Evolutionary conservation across 1,140 invertebrate genomes (phyloP), one percentile per base, ranked within the genome.

Genomic region (Cyclargus thomasi): DNA sequence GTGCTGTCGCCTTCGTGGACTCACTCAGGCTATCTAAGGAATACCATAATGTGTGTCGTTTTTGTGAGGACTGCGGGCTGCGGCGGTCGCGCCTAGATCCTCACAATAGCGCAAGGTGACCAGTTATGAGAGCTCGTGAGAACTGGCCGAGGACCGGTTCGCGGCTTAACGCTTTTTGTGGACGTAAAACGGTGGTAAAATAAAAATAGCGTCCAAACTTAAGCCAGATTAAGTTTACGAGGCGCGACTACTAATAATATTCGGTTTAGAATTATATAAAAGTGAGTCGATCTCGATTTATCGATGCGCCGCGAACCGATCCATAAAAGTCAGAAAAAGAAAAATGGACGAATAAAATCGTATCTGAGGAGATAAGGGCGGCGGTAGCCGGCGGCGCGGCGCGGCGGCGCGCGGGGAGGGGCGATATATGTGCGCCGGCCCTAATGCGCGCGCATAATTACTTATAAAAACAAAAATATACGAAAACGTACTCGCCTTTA

Each of bases 101-200:
- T 83, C 82, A 88, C 86, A 86, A 88, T 86, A 85, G 82, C 84
- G 85, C 85, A 83, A 88, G 86, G 81, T 82, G 82, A 80, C 79
- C 82, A 86, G 86, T 88, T 88, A 86, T 85, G 81, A 86, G 81
- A 76, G 78, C 70, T 73, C 79, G 74, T 79, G 78, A 79, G 75
- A 80, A 79, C 79, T 62, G 70, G 74, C 69, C 70, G 67, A 4
- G 68, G 63, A 88, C 85, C 79, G 82, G 85, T 88, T 86, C 76
- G 74, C 75, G 73, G 71, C 77, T 78, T 76, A 80, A 79, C 70
- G 72, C 69, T 81, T 83, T 82, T 85, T 81, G 74, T 80, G 75
- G 71, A 76, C 66, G 57, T 69, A 69, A 71, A 67, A 65, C 67
- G 68, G 66, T 69, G 63, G 69, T 65, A 68, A 57, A 70, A 70